Evolutionary conservation across 2,797 vertebrate genomes (phyloP).

Genomic region (Centroberyx gerrardi): DNA sequence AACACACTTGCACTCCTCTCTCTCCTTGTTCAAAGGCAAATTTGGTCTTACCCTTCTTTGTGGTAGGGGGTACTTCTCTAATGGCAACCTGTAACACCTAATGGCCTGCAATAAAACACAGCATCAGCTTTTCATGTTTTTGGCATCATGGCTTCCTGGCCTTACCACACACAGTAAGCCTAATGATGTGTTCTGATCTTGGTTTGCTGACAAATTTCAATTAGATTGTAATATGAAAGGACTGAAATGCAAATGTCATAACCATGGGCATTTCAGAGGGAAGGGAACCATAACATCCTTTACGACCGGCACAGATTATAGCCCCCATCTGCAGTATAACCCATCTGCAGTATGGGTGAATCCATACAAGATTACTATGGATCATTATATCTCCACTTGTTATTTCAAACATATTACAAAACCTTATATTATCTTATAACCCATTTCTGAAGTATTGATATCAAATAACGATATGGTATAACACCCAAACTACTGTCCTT

Average conservation of each 20-base stretch:
- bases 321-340: constrained; percentile 62
- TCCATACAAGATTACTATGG: constrained; percentile 60
- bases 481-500: constrained; percentile 20
- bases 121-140: constrained; percentile 62
- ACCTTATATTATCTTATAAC: constrained; percentile 21
- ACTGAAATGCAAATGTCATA: constrained; percentile 53
- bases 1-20: constrained; percentile 57
- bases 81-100: constrained; percentile 75
- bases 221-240: constrained; percentile 31
- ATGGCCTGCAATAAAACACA: constrained; percentile 71
- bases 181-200: constrained; percentile 52
- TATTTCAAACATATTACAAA: constrained; percentile 47
- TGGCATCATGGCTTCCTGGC: constrained; percentile 63
- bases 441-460: constrained; percentile 46
- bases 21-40: constrained; percentile 72
- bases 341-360: constrained; percentile 58
- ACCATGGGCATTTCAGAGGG: constrained; percentile 50
- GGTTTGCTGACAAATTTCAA: constrained; percentile 52
- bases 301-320: constrained; percentile 67
- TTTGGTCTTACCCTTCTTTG: constrained; percentile 54
- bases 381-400: constrained; percentile 54
- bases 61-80: constrained; percentile 44
- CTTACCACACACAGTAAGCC: constrained; percentile 46
- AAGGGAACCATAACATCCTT: constrained; percentile 64
- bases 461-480: constrained; percentile 25